Conservation (phyloP, 2,113 vertebrate species). For the Phalacrocorax aristotelis region DNA sequence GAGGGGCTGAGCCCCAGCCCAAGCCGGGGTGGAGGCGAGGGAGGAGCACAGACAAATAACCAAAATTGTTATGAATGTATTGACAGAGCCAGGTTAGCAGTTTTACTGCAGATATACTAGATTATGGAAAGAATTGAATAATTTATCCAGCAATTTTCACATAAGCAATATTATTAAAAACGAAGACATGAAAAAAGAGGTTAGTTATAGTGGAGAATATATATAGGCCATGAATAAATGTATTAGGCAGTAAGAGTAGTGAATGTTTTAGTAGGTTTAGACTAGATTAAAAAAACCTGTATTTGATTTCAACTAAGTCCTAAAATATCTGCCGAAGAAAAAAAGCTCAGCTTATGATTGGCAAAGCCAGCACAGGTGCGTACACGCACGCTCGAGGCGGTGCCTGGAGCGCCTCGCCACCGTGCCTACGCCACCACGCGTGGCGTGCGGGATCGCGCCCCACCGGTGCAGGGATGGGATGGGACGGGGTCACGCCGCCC, state of each 20-base stretch:
- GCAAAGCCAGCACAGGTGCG: background rate
- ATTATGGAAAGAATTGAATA: constrained; percentile 73
- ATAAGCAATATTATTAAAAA: constrained; percentile 76
- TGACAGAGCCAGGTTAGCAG: constrained; percentile 58
- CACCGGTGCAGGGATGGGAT: too few relatives aligned
- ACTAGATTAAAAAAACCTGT: constrained; percentile 41
- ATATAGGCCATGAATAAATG: constrained; percentile 71
- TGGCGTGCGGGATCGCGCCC: background rate
- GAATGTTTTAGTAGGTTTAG: constrained; percentile 72
- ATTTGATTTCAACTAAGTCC: constrained; percentile 57
- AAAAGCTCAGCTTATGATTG: background rate
- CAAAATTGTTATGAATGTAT: constrained; percentile 41
- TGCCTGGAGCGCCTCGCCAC: background rate
- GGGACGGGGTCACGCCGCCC: background rate
- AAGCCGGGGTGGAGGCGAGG: background rate
- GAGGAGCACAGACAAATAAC: background rate
- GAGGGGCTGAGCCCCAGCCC: background rate
- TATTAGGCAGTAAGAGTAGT: constrained; percentile 63
- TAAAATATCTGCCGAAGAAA: constrained; percentile 45
- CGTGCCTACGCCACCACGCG: fast-evolving
- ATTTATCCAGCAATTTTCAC: constrained; percentile 76
- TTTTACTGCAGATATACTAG: constrained; percentile 57
- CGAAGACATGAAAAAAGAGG: constrained; percentile 68
- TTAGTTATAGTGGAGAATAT: constrained; percentile 67
- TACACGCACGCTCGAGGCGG: background rate